Base-by-base conservation (phyloP, 2,797 vertebrate genomes). In the Sebastes vulpes region DNA sequence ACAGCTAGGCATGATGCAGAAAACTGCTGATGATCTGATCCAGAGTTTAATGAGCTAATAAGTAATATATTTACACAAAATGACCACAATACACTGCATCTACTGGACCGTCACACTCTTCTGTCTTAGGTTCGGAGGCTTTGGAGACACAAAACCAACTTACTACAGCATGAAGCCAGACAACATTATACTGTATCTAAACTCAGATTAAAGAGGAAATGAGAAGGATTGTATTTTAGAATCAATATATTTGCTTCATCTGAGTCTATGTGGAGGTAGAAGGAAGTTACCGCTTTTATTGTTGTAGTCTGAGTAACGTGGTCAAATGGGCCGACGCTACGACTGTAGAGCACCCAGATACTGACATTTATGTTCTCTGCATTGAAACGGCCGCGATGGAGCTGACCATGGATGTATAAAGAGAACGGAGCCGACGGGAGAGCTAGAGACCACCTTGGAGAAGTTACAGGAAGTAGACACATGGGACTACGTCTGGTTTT, bases 11-110 rank as follows among this genome's bases (percentile, higher is more conserved):
- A 0, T n/a, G 68, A 64, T n/a, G 38, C 68, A 74, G 57, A 67
- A 28, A 2, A 31, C 61, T 4, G 52, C 18, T n/a, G 6, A 18
- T 42, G 54, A 70, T 66, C 18, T 69, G 8, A 81, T 38, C 9
- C 10, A 25, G 70, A 61, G 29, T 56, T 66, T 72, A 76, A 76
- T 7, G 48, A 70, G 72, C 48, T 16, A 21, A 61, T 75, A 60
- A 65, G 9, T 42, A 31, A 31, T 31, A 10, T 31, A 31, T 65
- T 52, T 28, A 57, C 48, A 29, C 25, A 61, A 46, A 69, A 54
- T 5, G 25, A 57, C 8, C 25, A 32, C 4, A 7, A 64, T 4
- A 26, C 1, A 69, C 31, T 12, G 18, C 3, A 50, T 3, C 61
- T 31, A 28, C 23, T 0, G 10, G 16, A 28, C 5, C 10, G 1